These are phyloP conservation scores for Mellilla xanthometata DNA, from an alignment of 2,888 invertebrate genomes.

Conservation along the genomic window DNA sequence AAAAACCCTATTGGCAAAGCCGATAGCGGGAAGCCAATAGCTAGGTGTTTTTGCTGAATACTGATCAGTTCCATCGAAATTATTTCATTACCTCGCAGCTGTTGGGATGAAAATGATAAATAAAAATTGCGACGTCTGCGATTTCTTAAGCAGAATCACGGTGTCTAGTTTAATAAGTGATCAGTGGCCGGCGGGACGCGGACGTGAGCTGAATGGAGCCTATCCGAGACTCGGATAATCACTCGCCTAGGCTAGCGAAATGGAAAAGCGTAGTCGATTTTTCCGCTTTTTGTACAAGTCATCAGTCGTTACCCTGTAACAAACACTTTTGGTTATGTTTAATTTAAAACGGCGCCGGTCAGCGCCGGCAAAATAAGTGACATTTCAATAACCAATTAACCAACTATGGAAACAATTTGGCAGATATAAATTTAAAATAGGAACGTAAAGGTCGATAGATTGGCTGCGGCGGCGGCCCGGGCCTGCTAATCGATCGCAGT, in stretches of 20 bases:
- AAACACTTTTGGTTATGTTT: neutral
- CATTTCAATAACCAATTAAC: constrained; percentile 44
- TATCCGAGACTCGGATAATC: constrained; percentile 51
- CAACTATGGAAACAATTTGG: constrained; percentile 54
- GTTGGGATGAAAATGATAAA: constrained; percentile 70
- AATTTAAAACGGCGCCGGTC: constrained; percentile 10
- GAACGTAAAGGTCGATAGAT: constrained; percentile 70
- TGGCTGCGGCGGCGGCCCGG: constrained; percentile 60
- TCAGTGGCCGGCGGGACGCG: constrained; percentile 72
- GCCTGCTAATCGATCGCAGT: constrained; percentile 78
- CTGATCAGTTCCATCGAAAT: constrained; percentile 67
- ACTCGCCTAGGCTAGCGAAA: constrained; percentile 25
- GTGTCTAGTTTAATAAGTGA: constrained; percentile 78
- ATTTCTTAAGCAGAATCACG: constrained; percentile 74
- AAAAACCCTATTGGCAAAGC: constrained; percentile 47
- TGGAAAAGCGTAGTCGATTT: too few relatives aligned
- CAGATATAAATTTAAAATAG: constrained; percentile 60
- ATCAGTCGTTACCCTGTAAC: neutral
- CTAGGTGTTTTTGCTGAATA: constrained; percentile 63
- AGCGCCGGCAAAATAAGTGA: constrained; percentile 32
- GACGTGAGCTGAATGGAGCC: constrained; percentile 52
- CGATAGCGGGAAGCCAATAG: constrained; percentile 50
- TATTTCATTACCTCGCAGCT: constrained; percentile 68
- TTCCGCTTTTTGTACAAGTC: constrained; percentile 10
- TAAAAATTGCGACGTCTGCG: constrained; percentile 68